A percentile compares a stretch with the other conserved stretches of the same genome.
Conservation (phyloP, 1,140 invertebrate species). For the Adelges cooleyi region DNA sequence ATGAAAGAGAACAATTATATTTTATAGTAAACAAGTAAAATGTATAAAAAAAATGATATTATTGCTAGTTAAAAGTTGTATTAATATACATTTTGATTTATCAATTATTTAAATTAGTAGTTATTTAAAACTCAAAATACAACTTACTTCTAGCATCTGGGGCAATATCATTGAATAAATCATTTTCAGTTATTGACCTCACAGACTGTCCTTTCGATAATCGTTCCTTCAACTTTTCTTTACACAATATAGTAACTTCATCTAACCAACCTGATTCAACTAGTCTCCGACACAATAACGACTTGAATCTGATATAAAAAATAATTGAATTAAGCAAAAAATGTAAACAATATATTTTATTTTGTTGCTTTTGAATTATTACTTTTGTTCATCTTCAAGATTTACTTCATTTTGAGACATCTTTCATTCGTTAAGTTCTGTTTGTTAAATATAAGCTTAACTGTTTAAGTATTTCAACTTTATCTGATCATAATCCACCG, state of each 20-base stretch:
- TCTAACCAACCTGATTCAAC: slow-evolving; percentile 20
- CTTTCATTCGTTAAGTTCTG: too few species aligned
- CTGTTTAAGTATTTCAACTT: too few species aligned
- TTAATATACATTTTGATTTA: neutral
- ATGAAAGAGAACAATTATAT: too few species aligned
- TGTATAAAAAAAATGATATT: too few species aligned
- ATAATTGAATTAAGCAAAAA: too few species aligned
- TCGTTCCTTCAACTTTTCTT: slow-evolving; percentile 6
- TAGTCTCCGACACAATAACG: slow-evolving; percentile 18
- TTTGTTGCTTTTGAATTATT: too few species aligned
- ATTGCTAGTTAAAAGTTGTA: too few species aligned
- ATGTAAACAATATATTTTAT: too few species aligned
- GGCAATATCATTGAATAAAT: slow-evolving; percentile 19
- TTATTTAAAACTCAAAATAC: too few species aligned
- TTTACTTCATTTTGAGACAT: neutral
- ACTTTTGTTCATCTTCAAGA: neutral
- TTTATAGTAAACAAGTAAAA: too few species aligned
- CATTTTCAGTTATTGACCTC: slow-evolving; percentile 4
- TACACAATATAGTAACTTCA: slow-evolving; percentile 9
- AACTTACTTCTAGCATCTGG: slow-evolving; percentile 22
- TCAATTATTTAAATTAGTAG: neutral
- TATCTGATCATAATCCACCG: too few species aligned
- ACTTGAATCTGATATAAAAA: neutral
- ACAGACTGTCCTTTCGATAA: slow-evolving; percentile 7
- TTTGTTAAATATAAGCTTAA: too few species aligned